Base-by-base conservation (phyloP, 2,888 invertebrate genomes). In the Drosophila setosimentum region DNA sequence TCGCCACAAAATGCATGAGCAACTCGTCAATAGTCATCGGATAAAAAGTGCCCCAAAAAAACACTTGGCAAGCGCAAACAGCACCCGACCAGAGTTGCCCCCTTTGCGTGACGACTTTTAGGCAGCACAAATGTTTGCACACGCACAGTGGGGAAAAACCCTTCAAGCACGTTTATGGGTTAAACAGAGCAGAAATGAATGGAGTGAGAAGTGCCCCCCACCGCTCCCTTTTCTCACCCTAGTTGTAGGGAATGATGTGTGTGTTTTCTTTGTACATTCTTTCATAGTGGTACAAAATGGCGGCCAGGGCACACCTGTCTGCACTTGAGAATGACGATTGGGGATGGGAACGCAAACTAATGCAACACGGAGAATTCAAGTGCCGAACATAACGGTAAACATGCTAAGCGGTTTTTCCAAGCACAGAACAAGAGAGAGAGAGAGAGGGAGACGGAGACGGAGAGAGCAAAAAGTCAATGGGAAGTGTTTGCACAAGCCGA, bases 281-380 rank as follows among this genome's bases (percentile, higher is more conserved):
- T 54, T 51, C 51, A 50, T 49, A 55, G 45, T 24, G 45, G 24
- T 53, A 69, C 62, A 80, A 80, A 72, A 80, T 80, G 79, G 79
- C 80, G 79, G 67, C 70, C 61, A 10, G 40, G 68, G 74, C 74
- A 71, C 81, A 80, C 73, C 83, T 76, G 73, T 73, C 63, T 68
- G 83, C 86, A 81, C 79, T 85, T 79, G 70, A 64, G 79, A 86
- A 73, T 65, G 76, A 76, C 73, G 80, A 84, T 84, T 78, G 71
- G 29, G 63, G 32, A 51, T 49, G 37, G 55, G 60, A 48, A 67
- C 71, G 77, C 71, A 75, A 85, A 83, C 88, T 87, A 85, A 85
- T 87, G 88, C 88, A 86, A 86, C 83, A 86, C 83, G 83, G 88
- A 86, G 83, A 85, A 85, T 87, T 87, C 85, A 83, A 85, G 85